These are phyloP conservation scores for Thaumetopoea pityocampa DNA, from an alignment of 1,140 invertebrate species.

Conservation along the genomic window DNA sequence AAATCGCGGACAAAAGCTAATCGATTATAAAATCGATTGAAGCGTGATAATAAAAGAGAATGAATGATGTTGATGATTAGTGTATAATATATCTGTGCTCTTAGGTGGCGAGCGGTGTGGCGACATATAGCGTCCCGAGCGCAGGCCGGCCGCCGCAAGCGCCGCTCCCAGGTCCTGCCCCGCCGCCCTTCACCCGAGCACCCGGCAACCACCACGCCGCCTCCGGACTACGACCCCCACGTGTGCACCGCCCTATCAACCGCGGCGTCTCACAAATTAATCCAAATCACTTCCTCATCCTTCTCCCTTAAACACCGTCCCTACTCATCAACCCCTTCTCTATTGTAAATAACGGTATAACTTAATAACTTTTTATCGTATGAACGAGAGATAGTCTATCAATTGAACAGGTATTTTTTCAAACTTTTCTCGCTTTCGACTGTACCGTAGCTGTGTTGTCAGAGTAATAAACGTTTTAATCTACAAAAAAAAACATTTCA, in stretches of 20 bases:
- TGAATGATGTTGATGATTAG: not conserved
- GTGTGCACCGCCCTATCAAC: constrained; percentile 46
- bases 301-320: constrained; percentile 23
- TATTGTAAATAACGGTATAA: constrained; percentile 74
- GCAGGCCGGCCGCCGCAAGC: constrained; percentile 18
- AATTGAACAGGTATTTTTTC: constrained; percentile 74
- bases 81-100: not conserved
- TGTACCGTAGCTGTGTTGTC: constrained; percentile 75
- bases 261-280: constrained; percentile 44
- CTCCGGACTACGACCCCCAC: constrained; percentile 41
- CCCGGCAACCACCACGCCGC: constrained; percentile 27
- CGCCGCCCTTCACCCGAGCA: constrained; percentile 23
- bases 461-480: constrained; percentile 67
- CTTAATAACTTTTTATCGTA: constrained; percentile 72
- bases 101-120: constrained; percentile 72
- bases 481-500: constrained; percentile 69
- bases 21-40: no score
- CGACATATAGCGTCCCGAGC: constrained; percentile 50
- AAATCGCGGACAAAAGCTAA: no score
- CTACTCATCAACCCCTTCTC: constrained; percentile 33
- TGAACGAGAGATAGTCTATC: constrained; percentile 72
- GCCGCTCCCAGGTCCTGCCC: constrained; percentile 18
- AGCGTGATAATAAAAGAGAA: no score
- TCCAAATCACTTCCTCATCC: constrained; percentile 12
- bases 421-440: constrained; percentile 74